Evolutionary conservation across 2,888 invertebrate genomes (phyloP).

Genomic region (Exocentrus adspersus): DNA sequence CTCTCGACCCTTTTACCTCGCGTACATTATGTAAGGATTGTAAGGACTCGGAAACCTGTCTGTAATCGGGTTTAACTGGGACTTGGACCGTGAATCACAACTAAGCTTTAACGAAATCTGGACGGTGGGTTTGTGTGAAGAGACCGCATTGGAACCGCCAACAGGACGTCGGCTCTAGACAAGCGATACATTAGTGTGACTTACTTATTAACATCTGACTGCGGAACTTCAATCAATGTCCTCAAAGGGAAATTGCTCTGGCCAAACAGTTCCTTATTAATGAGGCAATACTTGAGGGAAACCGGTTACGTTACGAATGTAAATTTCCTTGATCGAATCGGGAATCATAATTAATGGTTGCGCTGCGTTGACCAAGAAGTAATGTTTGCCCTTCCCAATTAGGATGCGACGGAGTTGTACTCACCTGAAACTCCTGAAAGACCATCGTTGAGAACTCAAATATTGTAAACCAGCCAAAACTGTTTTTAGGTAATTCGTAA

Average conservation of each 20-base stretch:
- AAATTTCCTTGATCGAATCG: constrained; percentile 37
- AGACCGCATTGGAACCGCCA: constrained; percentile 44
- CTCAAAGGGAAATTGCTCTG: constrained; percentile 50
- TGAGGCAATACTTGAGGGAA: constrained; percentile 42
- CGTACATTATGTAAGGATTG: constrained; percentile 47
- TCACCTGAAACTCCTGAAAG: too few species aligned
- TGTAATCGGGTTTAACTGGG: constrained; percentile 49
- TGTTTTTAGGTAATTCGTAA: too few species aligned
- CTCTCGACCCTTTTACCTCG: constrained; percentile 51
- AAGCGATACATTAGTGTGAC: constrained; percentile 50
- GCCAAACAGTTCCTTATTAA: constrained; percentile 43
- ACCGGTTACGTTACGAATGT: constrained; percentile 37
- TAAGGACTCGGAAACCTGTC: constrained; percentile 45
- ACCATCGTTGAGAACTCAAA: too few species aligned
- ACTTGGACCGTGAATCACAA: constrained; percentile 51
- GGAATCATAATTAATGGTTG: constrained; percentile 32
- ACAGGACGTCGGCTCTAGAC: constrained; percentile 39
- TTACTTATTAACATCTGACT: constrained; percentile 50
- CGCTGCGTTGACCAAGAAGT: neutral
- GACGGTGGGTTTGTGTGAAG: constrained; percentile 37
- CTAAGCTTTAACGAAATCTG: constrained; percentile 47
- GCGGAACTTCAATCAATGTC: constrained; percentile 49
- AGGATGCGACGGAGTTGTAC: too few species aligned
- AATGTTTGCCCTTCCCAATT: neutral
- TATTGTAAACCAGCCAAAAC: too few species aligned